Evolutionary conservation across 2,888 invertebrate genomes (phyloP).

Genomic region (Catocala fraxini): DNA sequence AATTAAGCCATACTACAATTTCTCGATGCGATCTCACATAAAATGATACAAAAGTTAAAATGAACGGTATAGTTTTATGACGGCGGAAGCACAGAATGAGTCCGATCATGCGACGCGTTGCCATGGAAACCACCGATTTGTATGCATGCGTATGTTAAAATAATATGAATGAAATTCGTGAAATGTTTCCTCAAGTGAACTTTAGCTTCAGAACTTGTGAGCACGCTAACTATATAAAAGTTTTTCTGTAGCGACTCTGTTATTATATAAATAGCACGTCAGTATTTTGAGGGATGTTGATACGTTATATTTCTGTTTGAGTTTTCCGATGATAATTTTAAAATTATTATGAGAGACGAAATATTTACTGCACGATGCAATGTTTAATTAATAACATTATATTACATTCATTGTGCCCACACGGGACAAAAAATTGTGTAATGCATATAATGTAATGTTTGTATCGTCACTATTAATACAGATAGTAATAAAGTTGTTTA

Average conservation of each 20-base stretch:
- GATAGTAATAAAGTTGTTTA: no score
- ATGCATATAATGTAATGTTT: no score
- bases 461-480: no score
- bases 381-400: no score
- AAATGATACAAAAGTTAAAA: slow-evolving; percentile 17
- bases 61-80: slow-evolving; percentile 36
- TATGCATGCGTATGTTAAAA: slow-evolving; percentile 32
- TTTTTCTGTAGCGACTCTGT: not conserved
- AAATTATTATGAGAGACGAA: no score
- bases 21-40: slow-evolving; percentile 14
- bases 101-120: slow-evolving; percentile 38
- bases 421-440: no score
- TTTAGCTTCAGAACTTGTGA: slow-evolving; percentile 10
- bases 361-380: no score
- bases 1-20: slow-evolving; percentile 26
- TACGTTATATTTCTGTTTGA: not conserved
- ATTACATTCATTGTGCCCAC: no score
- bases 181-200: slow-evolving; percentile 23
- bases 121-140: slow-evolving; percentile 16
- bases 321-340: no score
- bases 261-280: not conserved
- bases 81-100: slow-evolving; percentile 29
- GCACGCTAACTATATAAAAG: slow-evolving; percentile 19
- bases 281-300: not conserved
- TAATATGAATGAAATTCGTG: slow-evolving; percentile 23